phyloP scores from a whole-genome alignment of 1,140 invertebrate species.

The Drosophila repletoides region DNA sequence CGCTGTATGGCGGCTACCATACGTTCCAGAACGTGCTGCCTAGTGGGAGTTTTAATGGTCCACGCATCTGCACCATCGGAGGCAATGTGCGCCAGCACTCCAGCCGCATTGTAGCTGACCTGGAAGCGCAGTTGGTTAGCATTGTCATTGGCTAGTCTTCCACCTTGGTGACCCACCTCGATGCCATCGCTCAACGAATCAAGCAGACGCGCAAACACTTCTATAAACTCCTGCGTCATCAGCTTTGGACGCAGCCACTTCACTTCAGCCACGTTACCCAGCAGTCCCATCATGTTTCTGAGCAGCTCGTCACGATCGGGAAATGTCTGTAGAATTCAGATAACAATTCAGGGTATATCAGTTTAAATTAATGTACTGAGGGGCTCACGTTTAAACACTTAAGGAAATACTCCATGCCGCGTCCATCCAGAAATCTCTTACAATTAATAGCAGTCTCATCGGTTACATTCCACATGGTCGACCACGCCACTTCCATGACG shows the following conservation, averaged over 20 bases:
- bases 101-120: constrained; percentile 98
- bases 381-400: constrained; percentile 90
- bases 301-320: constrained; percentile 93
- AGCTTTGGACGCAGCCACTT: constrained; percentile 90
- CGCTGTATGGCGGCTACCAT: constrained; percentile 92
- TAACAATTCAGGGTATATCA: no score
- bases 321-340: constrained; percentile 92
- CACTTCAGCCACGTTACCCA: constrained; percentile 98
- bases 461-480: constrained; percentile 98
- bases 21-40: constrained; percentile 88
- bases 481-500: constrained; percentile 98
- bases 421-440: constrained; percentile 91
- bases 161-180: constrained; percentile 86
- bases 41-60: constrained; percentile 87
- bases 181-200: constrained; percentile 95
- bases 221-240: constrained; percentile 92
- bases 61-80: constrained; percentile 94
- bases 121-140: constrained; percentile 81
- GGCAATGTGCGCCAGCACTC: constrained; percentile 96
- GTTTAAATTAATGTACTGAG: no score
- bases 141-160: constrained; percentile 59
- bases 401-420: constrained; percentile 94
- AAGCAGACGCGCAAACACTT: constrained; percentile 93
- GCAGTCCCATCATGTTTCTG: constrained; percentile 97
- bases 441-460: constrained; percentile 98